Evolutionary conservation across 2,888 invertebrate species (phyloP).

Genomic region (Acanthosepion lycidas): DNA sequence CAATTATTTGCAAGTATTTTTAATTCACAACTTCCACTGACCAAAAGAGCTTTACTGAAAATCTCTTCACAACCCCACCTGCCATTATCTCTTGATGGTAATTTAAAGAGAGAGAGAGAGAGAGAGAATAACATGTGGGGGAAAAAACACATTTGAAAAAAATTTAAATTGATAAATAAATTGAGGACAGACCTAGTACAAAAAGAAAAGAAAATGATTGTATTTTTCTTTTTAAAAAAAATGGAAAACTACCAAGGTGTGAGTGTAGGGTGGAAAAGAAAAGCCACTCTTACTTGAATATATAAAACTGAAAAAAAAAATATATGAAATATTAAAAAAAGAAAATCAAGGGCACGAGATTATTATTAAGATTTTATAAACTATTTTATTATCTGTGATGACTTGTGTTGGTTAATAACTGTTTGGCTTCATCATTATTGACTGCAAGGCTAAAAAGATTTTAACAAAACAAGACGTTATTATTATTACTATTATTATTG

Average conservation of each 20-base stretch:
- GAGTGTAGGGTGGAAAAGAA: neutral
- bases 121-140: neutral
- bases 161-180: neutral
- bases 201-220: neutral
- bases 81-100: neutral
- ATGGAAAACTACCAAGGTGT: neutral
- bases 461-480: neutral
- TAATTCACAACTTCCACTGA: neutral
- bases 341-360: neutral
- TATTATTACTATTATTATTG: neutral
- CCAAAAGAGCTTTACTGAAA: neutral
- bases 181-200: neutral
- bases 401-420: neutral
- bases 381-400: conserved; percentile 46
- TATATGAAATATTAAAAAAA: neutral
- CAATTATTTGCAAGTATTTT: neutral
- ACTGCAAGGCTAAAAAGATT: conserved; percentile 34
- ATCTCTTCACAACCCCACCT: neutral
- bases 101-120: neutral
- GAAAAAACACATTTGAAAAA: conserved; percentile 11
- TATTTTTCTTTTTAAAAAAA: no score
- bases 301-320: neutral
- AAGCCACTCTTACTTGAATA: neutral
- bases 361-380: conserved; percentile 42
- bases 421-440: conserved; percentile 42